phyloP scores from a whole-genome alignment of 2,888 invertebrate species.

The Eristalis tenax region DNA sequence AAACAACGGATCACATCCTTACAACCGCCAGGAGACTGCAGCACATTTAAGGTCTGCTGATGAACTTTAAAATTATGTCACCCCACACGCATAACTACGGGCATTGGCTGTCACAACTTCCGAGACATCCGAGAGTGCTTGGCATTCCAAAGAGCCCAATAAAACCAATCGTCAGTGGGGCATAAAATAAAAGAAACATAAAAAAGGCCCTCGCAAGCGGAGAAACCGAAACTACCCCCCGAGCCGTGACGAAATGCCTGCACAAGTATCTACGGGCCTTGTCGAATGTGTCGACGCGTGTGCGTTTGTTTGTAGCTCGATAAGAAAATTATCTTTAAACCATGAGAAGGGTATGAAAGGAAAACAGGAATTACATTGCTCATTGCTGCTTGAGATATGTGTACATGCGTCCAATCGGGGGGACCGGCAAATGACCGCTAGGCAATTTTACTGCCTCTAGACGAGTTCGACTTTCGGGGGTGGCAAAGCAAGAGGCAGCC shows the following conservation, averaged over 20 bases:
- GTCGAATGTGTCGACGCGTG: slow-evolving; percentile 3
- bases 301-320: slow-evolving; percentile 12
- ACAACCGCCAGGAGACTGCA: background rate
- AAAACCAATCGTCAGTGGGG: slow-evolving; percentile 43
- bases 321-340: slow-evolving; percentile 51
- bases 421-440: slow-evolving; percentile 34
- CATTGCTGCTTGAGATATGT: slow-evolving; percentile 23
- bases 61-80: background rate
- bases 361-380: slow-evolving; percentile 38
- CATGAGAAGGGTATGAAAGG: slow-evolving; percentile 26
- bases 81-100: background rate
- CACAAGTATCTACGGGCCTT: background rate
- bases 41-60: background rate
- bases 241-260: slow-evolving; percentile 29
- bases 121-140: background rate
- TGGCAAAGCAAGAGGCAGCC: background rate
- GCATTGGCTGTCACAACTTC: background rate
- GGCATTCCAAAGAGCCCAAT: slow-evolving; percentile 28
- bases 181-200: slow-evolving; percentile 55
- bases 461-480: background rate
- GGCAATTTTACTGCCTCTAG: slow-evolving; percentile 21
- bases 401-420: background rate
- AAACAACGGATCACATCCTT: background rate
- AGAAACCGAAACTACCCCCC: slow-evolving; percentile 9
- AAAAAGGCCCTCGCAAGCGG: slow-evolving; percentile 23